Evolutionary conservation across 2,888 invertebrate genomes (phyloP), one percentile per base, ranked within the genome.

Genomic region (Plebejus anna): DNA sequence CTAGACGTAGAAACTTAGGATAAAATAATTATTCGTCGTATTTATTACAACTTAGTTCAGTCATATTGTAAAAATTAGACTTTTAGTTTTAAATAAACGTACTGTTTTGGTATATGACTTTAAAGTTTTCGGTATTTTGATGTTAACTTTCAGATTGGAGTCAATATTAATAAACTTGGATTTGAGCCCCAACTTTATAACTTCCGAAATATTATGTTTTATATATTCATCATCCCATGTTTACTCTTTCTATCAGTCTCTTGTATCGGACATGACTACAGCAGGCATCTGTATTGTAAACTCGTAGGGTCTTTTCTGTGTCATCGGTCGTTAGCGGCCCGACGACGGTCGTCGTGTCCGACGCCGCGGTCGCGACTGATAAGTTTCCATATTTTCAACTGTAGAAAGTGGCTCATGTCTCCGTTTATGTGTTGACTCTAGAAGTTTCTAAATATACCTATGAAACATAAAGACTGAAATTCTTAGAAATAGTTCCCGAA

Each of bases 391-490:
- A 28, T 5, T 66, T 66, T 61, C 28, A 61, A 61, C 28, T 28
- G 61, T 66, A 66, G 66, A 66, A 66, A 66, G 66, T 5, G 66
- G 66, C 66, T 36, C 32, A 5, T 66, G 16, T 66, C 66, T 36
- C 13, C 32, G 32, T 66, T 66, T 32, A 5, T 66, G 16, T 36
- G 66, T 66, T 66, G 66, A 66, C 66, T 66, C 36, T 66, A 66
- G 66, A 73, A 36, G 42, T 70, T 76, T 76, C 51, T 42, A 59
- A 47, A 72, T 72, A 72, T 28, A 73, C 22, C 22, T 22, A 22
- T 28, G 55, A 73, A 55, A 47, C 2, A 22, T 87, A 88, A 92
- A 92, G 92, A 92, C 92, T 92, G 92, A 92, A 87, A 84, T 87
- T 83, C 87, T 88, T 73, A 73, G 73, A 73, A 73, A 28, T 73